Conservation (phyloP, 2,113 vertebrate genomes). For the Chrysochloris asiatica region DNA sequence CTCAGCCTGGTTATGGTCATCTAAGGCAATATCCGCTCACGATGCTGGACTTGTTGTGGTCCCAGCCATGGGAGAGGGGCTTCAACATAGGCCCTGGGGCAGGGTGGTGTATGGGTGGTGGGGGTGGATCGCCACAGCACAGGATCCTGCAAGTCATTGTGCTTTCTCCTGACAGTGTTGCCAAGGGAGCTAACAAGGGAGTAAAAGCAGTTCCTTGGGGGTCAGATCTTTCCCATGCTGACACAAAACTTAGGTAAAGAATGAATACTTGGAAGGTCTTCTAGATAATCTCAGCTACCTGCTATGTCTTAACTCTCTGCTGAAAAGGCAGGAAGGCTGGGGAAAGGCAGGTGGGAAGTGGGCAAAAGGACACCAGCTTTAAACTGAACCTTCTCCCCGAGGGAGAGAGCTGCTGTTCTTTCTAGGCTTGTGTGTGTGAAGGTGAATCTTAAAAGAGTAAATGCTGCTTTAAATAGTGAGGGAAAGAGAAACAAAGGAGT, state of each 20-base stretch:
- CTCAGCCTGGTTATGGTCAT: neutral
- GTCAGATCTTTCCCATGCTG: neutral
- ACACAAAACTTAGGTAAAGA: slow-evolving; percentile 46
- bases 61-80: neutral
- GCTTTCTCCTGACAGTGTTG: neutral
- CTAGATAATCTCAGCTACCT: neutral
- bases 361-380: neutral
- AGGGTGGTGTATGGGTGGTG: neutral
- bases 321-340: neutral
- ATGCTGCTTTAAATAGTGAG: neutral
- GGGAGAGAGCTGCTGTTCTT: slow-evolving; percentile 6
- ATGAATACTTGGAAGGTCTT: neutral
- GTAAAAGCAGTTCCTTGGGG: neutral
- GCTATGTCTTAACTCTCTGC: neutral
- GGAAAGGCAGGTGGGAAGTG: neutral
- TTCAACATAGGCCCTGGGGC: neutral
- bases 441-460: neutral
- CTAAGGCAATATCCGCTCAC: neutral
- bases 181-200: neutral
- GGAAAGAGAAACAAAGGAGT: neutral
- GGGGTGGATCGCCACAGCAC: neutral
- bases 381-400: neutral
- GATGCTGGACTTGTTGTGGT: neutral
- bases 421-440: neutral
- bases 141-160: neutral